These are phyloP conservation scores for Pyrrhosoma nymphula DNA, from an alignment of 2,888 invertebrate genomes.

Conservation along the genomic window DNA sequence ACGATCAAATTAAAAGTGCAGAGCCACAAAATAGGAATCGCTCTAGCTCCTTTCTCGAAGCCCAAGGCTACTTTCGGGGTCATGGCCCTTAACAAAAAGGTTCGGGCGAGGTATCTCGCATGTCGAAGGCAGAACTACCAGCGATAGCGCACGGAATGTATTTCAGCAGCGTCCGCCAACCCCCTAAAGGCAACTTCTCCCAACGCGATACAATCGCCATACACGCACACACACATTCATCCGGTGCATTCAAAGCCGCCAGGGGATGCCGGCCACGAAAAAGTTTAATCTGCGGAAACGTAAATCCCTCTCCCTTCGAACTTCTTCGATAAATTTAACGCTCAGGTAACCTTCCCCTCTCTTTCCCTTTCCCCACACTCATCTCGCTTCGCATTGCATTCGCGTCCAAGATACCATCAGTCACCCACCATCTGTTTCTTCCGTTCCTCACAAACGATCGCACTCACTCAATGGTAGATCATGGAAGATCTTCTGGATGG, in stretches of 20 bases:
- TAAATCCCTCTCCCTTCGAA: conserved; percentile 16
- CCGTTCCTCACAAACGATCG: too few species aligned
- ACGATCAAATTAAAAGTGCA: too few species aligned
- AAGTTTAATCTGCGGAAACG: conserved; percentile 5
- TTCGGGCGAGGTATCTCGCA: neutral
- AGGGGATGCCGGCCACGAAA: neutral
- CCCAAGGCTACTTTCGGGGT: neutral
- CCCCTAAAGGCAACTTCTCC: neutral
- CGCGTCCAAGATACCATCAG: neutral
- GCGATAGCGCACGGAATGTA: neutral
- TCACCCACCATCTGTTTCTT: neutral
- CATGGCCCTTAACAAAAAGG: neutral
- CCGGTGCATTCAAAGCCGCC: neutral
- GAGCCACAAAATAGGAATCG: neutral
- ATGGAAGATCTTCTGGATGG: too few species aligned
- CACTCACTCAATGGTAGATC: too few species aligned
- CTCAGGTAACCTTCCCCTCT: neutral
- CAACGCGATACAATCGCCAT: neutral
- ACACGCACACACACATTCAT: neutral
- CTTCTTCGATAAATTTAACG: conserved; percentile 27
- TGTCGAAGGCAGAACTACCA: neutral
- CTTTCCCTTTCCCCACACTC: too few species aligned
- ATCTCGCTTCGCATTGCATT: neutral
- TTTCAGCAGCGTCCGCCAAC: neutral
- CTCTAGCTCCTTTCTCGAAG: neutral